Conservation (phyloP, 2,797 vertebrate species). For the Iguana delicatissima region DNA sequence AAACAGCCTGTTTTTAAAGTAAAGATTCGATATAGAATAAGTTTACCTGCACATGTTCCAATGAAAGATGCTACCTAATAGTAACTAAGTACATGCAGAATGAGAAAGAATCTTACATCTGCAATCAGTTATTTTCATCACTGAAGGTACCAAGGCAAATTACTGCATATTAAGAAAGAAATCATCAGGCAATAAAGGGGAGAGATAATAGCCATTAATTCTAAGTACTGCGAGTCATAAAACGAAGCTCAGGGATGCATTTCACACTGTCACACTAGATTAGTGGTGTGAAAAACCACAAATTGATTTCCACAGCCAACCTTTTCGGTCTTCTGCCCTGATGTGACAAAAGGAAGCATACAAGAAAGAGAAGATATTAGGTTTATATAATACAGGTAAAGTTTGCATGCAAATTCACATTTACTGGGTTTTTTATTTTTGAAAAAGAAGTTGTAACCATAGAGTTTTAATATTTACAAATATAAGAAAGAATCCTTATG, state of each 20-base stretch:
- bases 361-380: conserved; percentile 9
- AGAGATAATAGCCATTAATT: conserved; percentile 42
- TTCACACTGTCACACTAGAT: conserved; percentile 51
- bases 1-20: neutral
- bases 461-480: conserved; percentile 36
- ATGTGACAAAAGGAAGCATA: conserved; percentile 37
- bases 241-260: conserved; percentile 39
- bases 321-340: conserved; percentile 20
- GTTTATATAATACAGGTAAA: conserved; percentile 25
- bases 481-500: neutral
- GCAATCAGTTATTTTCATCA: conserved; percentile 30
- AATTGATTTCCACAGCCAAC: conserved; percentile 37
- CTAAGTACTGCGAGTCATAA: conserved; percentile 31
- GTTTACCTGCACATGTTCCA: conserved; percentile 16
- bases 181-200: conserved; percentile 39
- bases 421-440: conserved; percentile 36
- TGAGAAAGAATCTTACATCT: conserved; percentile 35
- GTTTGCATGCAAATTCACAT: conserved; percentile 24
- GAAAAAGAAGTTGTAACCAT: neutral
- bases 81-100: conserved; percentile 10
- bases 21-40: conserved; percentile 12
- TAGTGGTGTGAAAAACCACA: conserved; percentile 48
- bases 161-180: conserved; percentile 9
- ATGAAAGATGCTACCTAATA: conserved; percentile 32
- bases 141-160: neutral